Evolutionary conservation across 2,113 vertebrate genomes (phyloP), one percentile per base, ranked within the genome.

Genomic region (Scopus umbretta): DNA sequence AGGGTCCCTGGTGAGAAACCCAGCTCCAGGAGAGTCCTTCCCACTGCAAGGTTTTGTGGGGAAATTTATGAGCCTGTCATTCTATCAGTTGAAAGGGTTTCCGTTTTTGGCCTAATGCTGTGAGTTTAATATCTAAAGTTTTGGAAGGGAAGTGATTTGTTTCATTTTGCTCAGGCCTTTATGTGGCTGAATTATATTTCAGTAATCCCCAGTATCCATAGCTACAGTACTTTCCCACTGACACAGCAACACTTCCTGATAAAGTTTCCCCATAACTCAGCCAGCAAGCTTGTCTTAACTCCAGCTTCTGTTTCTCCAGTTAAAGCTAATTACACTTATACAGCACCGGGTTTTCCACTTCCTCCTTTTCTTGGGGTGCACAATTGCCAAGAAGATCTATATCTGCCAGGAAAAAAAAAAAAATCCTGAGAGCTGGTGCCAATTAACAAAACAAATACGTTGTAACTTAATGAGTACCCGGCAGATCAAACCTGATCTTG

Each of bases 191-290:
- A 97, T 97, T 97, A 97, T 96, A 96, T 90, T 95, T 94, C 91
- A 78, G 89, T 94, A 92, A 95, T 94, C 63, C 81, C 72, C 85
- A 91, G 95, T 97, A 97, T 97, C 97, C 96, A 97, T 97, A 97
- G 95, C 95, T 97, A 95, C 95, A 92, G 78, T 89, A 62, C 67
- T 93, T 97, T 95, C 88, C 94, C 95, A 94, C 67, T 97, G 93
- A 95, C 91, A 94, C 42, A 86, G 85, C 40, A 25, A 87, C 59
- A 95, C 62, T 95, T 96, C 87, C 89, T 94, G 87, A 79, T 96
- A 53, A 92, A 95, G 49, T 95, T 97, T 82, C 73, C 86, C 86
- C 82, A 93, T 91, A 85, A 92, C 38, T 93, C 92, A 95, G 96
- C 80, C 95, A 97, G 85, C 53, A 93, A 89, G 62, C 73, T 92